phyloP scores from a whole-genome alignment of 1,140 invertebrate species.

The Cepaea nemoralis region DNA sequence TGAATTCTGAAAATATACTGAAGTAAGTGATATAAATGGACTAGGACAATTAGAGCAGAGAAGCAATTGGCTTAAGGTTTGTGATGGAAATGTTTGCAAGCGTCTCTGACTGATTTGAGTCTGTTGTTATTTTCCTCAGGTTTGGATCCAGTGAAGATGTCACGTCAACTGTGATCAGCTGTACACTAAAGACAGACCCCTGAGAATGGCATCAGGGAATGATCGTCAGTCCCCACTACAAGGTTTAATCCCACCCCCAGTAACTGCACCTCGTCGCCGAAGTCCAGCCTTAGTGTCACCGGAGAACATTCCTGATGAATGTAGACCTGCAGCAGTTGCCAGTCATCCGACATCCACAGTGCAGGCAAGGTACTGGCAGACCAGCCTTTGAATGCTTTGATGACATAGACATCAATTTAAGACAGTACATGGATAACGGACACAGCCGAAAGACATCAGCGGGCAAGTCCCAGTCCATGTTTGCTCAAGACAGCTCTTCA shows the following conservation, averaged over 20 bases:
- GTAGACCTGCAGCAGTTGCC: background rate
- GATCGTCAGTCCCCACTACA: background rate
- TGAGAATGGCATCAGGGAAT: constrained; percentile 21
- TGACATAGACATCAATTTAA: background rate
- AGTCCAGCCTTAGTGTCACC: background rate
- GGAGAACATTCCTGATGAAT: background rate
- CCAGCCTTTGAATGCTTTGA: too few relatives aligned
- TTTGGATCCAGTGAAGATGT: background rate
- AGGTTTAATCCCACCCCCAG: constrained; percentile 20
- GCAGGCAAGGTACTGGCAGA: background rate
- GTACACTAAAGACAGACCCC: background rate
- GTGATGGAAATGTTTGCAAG: too few relatives aligned
- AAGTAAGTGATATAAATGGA: too few relatives aligned
- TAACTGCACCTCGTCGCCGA: constrained; percentile 20
- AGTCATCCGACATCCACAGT: too few relatives aligned
- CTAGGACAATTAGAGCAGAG: too few relatives aligned
- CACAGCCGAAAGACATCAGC: background rate
- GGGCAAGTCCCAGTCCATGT: constrained; percentile 13
- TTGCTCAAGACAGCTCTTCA: background rate
- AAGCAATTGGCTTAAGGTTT: too few relatives aligned
- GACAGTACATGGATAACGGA: background rate
- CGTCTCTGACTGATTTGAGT: too few relatives aligned
- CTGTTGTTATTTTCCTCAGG: too few relatives aligned
- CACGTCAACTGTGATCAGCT: background rate
- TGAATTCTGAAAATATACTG: too few relatives aligned